Percentiles rank a stretch among this genome's conserved stretches.
phyloP scores from a whole-genome alignment of 2,888 invertebrate species.

The Synanthedon andrenaeformis region DNA sequence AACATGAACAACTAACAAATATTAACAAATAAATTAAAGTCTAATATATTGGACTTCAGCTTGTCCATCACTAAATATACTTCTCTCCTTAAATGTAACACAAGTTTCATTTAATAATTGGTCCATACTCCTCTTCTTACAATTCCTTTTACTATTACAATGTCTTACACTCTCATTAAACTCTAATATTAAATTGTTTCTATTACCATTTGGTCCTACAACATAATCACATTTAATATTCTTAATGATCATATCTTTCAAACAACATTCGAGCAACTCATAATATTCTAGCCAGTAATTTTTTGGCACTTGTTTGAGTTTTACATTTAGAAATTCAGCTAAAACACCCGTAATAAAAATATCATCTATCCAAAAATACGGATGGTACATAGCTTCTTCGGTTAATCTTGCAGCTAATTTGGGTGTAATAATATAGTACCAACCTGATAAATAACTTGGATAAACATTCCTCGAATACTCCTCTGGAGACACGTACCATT shows the following conservation, averaged over 20 bases:
- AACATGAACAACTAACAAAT: no score
- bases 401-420: slow-evolving; percentile 71
- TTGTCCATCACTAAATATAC: slow-evolving; percentile 35
- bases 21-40: background rate
- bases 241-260: slow-evolving; percentile 70
- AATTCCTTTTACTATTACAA: slow-evolving; percentile 66
- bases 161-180: slow-evolving; percentile 73
- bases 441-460: slow-evolving; percentile 84
- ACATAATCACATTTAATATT: slow-evolving; percentile 75
- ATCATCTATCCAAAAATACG: slow-evolving; percentile 94
- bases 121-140: slow-evolving; percentile 56
- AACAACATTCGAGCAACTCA: slow-evolving; percentile 80
- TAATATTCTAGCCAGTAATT: slow-evolving; percentile 77
- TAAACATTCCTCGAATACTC: slow-evolving; percentile 75
- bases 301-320: slow-evolving; percentile 67
- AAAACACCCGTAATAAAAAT: slow-evolving; percentile 86
- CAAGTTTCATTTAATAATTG: slow-evolving; percentile 71
- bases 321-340: slow-evolving; percentile 68
- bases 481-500: slow-evolving; percentile 81
- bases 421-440: slow-evolving; percentile 84
- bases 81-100: slow-evolving; percentile 53
- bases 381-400: slow-evolving; percentile 60
- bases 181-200: slow-evolving; percentile 74
- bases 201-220: slow-evolving; percentile 83
- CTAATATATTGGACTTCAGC: slow-evolving; percentile 1